A percentile compares a stretch with the other conserved stretches of the same genome.
These are phyloP conservation scores for Malurus alboscapulatus DNA, from an alignment of 2,113 vertebrate species.

Conservation along the genomic window DNA sequence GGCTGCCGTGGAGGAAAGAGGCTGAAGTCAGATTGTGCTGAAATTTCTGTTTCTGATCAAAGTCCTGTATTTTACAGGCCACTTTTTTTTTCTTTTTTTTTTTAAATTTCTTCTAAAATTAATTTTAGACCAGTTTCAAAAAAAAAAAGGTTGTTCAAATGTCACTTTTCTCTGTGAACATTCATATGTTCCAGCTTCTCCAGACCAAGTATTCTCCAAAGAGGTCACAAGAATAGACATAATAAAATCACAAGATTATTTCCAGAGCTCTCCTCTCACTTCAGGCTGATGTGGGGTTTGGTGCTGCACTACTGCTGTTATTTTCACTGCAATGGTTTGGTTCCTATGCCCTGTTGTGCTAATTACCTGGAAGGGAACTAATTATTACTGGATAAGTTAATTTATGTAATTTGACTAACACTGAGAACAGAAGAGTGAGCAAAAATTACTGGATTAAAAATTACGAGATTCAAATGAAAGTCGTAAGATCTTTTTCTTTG, in stretches of 20 bases:
- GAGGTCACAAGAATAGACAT: neutral
- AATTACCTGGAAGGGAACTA: neutral
- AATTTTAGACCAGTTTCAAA: neutral
- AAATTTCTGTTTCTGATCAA: neutral
- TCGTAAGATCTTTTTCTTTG: neutral
- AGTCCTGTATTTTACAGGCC: neutral
- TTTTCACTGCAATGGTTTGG: neutral
- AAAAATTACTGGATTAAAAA: neutral
- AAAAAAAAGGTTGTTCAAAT: neutral
- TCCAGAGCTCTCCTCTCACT: neutral
- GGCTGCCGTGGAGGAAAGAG: neutral
- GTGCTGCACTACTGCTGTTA: neutral
- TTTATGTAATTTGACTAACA: neutral
- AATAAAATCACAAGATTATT: neutral
- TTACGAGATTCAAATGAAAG: neutral
- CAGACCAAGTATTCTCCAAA: neutral
- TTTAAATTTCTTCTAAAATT: neutral
- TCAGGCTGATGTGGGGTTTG: neutral
- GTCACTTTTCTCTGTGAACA: constrained; percentile 14
- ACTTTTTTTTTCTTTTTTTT: neutral
- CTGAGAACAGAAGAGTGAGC: neutral
- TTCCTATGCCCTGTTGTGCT: neutral
- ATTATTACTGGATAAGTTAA: neutral
- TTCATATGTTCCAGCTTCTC: neutral
- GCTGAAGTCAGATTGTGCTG: neutral